Percentiles rank a stretch among this genome's conserved stretches.
Conservation (phyloP, 2,113 vertebrate genomes). For the Proterorhinus semilunaris region DNA sequence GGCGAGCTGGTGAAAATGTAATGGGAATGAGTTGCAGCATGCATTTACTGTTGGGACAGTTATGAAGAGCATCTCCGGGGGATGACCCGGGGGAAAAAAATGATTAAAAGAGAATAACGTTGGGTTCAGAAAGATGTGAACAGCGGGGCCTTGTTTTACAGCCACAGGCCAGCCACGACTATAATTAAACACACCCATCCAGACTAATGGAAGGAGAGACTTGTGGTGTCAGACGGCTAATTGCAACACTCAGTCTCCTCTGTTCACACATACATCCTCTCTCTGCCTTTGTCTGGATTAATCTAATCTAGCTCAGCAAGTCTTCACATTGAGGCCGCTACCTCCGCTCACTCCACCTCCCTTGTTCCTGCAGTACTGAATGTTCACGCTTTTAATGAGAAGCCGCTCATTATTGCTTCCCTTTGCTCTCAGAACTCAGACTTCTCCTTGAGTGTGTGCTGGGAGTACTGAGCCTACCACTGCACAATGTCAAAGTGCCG, state of each 20-base stretch:
- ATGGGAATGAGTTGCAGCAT: constrained; percentile 17
- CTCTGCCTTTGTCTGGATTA: constrained; percentile 36
- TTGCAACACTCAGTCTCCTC: constrained; percentile 46
- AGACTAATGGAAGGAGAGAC: constrained; percentile 56
- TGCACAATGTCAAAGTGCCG: background rate
- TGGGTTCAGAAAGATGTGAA: constrained; percentile 12
- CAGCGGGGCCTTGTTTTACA: constrained; percentile 32
- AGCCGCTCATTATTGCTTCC: constrained; percentile 45
- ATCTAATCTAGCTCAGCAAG: constrained; percentile 43
- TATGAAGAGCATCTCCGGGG: background rate
- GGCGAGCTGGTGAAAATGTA: background rate
- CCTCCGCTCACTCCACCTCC: constrained; percentile 24
- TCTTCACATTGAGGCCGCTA: constrained; percentile 33
- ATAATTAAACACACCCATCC: constrained; percentile 50
- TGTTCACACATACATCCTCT: constrained; percentile 19
- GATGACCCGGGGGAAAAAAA: constrained; percentile 1
- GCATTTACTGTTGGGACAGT: background rate
- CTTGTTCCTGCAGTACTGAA: constrained; percentile 33
- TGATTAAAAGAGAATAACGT: constrained; percentile 12
- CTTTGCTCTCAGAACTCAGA: constrained; percentile 32
- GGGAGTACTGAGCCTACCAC: background rate
- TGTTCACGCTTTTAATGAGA: constrained; percentile 49
- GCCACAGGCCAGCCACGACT: constrained; percentile 44
- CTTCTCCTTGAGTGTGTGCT: constrained; percentile 19
- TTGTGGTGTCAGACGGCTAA: constrained; percentile 48